phyloP scores from a whole-genome alignment of 1,140 invertebrate genomes.

The Pantala flavescens region DNA sequence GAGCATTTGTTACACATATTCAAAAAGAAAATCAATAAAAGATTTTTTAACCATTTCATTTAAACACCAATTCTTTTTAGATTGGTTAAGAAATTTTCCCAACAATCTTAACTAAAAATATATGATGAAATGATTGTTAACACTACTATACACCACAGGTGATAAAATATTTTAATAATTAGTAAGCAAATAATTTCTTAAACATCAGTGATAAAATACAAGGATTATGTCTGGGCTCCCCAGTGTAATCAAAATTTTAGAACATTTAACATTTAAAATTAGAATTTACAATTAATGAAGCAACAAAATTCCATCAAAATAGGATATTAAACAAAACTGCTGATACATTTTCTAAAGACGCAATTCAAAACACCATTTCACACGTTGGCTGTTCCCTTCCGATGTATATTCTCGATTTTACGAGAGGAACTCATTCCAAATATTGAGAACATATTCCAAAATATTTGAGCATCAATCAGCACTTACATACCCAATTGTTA shows the following conservation, averaged over 20 bases:
- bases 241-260: not conserved
- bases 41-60: not conserved
- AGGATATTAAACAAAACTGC: not conserved
- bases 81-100: not conserved
- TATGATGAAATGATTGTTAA: not conserved
- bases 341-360: not conserved
- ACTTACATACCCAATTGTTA: slow-evolving; percentile 2
- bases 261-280: not conserved
- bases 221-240: not conserved
- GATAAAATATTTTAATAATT: slow-evolving; percentile 11
- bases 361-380: not conserved
- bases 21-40: slow-evolving; percentile 4
- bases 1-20: not conserved
- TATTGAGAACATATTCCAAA: not conserved
- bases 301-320: not conserved
- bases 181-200: slow-evolving; percentile 11
- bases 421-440: not conserved
- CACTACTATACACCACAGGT: slow-evolving; percentile 8
- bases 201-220: slow-evolving; percentile 8
- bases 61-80: slow-evolving; percentile 4
- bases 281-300: not conserved
- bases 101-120: slow-evolving; percentile 9
- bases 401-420: not conserved
- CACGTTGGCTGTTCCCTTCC: not conserved
- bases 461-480: slow-evolving; percentile 9